Percentiles rank a stretch among this genome's conserved stretches.
These are phyloP conservation scores for Cichlasoma orientale DNA, from an alignment of 2,797 vertebrate genomes.

Conservation along the genomic window DNA sequence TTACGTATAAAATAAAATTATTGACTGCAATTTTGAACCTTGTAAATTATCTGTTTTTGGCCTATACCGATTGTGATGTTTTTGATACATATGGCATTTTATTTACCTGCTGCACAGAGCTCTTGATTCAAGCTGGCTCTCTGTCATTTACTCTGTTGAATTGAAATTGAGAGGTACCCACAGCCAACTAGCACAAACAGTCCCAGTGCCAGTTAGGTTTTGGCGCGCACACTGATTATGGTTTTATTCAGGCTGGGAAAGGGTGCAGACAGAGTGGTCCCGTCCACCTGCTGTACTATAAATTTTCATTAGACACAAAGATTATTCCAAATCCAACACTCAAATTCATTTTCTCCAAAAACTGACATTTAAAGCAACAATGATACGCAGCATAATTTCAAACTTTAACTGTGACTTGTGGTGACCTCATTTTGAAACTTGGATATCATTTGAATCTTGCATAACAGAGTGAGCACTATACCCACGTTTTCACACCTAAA, in stretches of 20 bases:
- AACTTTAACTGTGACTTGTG: background rate
- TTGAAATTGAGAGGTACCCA: background rate
- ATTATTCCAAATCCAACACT: background rate
- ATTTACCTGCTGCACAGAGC: background rate
- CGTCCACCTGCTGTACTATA: slow-evolving; percentile 3
- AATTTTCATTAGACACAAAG: background rate
- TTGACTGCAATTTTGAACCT: no score
- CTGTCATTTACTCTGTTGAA: background rate
- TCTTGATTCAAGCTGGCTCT: background rate
- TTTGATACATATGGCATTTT: background rate
- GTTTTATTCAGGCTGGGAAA: slow-evolving; percentile 13
- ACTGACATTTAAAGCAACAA: background rate
- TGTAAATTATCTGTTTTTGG: background rate
- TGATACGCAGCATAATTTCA: background rate
- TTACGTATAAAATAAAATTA: no score
- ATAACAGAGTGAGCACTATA: background rate
- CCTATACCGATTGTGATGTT: background rate
- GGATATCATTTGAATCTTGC: background rate
- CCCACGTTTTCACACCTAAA: no score
- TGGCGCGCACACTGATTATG: background rate
- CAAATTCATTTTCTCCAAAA: background rate
- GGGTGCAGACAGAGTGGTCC: background rate
- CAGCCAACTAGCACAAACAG: background rate
- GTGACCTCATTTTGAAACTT: background rate
- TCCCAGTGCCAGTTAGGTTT: background rate